Conservation (phyloP, 2,888 invertebrate species). For the Lepidocyrtinus sp. region DNA sequence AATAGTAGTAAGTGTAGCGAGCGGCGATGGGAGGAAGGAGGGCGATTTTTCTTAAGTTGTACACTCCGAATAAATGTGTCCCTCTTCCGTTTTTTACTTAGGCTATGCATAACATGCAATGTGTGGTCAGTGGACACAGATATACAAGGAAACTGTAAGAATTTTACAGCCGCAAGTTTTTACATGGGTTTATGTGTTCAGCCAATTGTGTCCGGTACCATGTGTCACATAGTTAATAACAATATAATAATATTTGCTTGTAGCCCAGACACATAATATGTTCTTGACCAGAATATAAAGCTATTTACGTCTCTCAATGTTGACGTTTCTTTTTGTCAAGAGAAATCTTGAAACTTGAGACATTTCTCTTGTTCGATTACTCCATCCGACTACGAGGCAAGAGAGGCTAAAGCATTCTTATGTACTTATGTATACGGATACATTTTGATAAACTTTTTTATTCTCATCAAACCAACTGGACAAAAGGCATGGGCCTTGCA, state of each 20-base stretch:
- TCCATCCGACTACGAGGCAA: no score
- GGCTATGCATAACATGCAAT: no score
- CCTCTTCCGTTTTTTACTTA: no score
- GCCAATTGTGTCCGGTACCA: constrained; percentile 28
- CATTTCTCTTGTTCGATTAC: not conserved
- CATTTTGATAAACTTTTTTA: not conserved
- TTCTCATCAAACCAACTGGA: not conserved
- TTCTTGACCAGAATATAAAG: not conserved
- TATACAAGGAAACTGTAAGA: no score
- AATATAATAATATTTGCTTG: constrained; percentile 27
- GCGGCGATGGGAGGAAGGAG: no score
- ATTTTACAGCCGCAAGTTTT: no score
- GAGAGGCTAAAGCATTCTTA: not conserved
- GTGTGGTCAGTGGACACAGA: no score
- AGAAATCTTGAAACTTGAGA: not conserved
- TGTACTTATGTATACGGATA: not conserved
- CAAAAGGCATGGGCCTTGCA: not conserved
- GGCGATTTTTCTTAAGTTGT: no score
- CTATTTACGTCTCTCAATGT: not conserved
- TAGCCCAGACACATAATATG: not conserved
- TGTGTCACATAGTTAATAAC: constrained; percentile 24
- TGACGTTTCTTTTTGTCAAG: not conserved
- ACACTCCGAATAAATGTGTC: no score
- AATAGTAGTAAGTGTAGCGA: not conserved
- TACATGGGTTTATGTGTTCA: constrained; percentile 31